Evolutionary conservation across 2,797 vertebrate species (phyloP), one percentile per base, ranked within the genome.

Genomic region (Parauchenoglanis ngamensis): DNA sequence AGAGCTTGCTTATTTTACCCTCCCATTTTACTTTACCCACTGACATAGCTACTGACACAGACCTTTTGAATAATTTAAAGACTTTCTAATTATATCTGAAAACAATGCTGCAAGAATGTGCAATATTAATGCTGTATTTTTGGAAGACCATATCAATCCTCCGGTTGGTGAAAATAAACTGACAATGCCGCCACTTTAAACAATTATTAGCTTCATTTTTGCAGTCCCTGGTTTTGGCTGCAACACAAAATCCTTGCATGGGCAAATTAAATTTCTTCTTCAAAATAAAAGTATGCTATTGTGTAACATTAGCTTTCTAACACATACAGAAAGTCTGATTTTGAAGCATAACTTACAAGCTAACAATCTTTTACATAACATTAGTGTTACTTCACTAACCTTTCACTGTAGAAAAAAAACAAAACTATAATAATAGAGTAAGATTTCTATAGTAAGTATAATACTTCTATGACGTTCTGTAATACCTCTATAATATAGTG

Each of bases 61-160:
- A 46, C 70, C 23, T 84, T 65, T 90, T 94, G 90, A 92, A 94
- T 93, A 91, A 95, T 95, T 94, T 90, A 94, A 85, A 70, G 89
- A 80, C 87, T 89, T 91, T 92, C 92, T 91, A 93, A 93, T 93
- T 93, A 93, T 93, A 93, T 93, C 92, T 88, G 89, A 93, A 92
- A 91, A 93, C 91, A 90, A 93, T 94, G 93, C 91, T 90, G 92
- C 91, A 92, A 88, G 89, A 91, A 89, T 90, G 92, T 94, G 89
- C 88, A 94, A 93, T 94, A 93, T 94, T 93, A 92, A 94, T 92
- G 88, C 88, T 93, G 93, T 87, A 92, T 90, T 91, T 90, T 91
- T 89, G 78, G 86, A 79, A 78, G 54, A 59, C 31, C 77, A 79
- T 13, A n/a, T 23, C 46, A 76, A 76, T 28, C 7, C 73, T 75